Base-by-base conservation (phyloP, 2,113 vertebrate genomes). In the Alouatta palliata region DNA sequence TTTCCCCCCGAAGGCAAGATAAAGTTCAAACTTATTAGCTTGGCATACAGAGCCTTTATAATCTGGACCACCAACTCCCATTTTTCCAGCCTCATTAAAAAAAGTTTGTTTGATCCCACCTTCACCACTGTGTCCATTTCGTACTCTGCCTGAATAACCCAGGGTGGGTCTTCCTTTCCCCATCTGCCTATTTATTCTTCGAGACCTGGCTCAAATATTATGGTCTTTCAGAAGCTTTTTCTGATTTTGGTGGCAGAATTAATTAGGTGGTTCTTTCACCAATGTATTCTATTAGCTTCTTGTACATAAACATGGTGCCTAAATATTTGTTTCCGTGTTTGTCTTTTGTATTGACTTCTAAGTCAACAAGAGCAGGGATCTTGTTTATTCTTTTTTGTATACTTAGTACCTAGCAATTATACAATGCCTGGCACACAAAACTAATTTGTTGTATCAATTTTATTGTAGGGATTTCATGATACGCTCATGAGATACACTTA, bases 381-480 rank as follows among this genome's bases (percentile, higher is more conserved):
- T 71, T 97, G 19, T 87, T 91, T 83, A 73, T 45, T 90, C 32
- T 64, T 81, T 90, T 75, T 87, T 83, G 35, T 90, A 70, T 92
- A 27, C 76, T 90, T 95, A 43, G 43, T 96, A 64, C 21, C 81
- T 92, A 93, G 49, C 45, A 93, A 56, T 81, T 93, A 92, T 91
- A 45, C 25, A 91, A 0, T 96, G 56, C 45, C 43, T 88, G 89
- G 56, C 16, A 93, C 13, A 76, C 13, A 71, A 58, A 93, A 88
- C 61, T 92, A 92, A 80, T 96, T 81, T 87, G 49, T 90, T 95
- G 49, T 84, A 87, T 89, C 45, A 70, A n/a, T 87, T 83, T 23
- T 61, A 70, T 85, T 91, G 54, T 90, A 92, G 87, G 80, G 19
- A 40, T 25, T 95, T 49, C 4, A 27, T 90, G n/a, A 58, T 84